Conservation (phyloP, 2,113 vertebrate species). For the Ammodytes marinus region DNA sequence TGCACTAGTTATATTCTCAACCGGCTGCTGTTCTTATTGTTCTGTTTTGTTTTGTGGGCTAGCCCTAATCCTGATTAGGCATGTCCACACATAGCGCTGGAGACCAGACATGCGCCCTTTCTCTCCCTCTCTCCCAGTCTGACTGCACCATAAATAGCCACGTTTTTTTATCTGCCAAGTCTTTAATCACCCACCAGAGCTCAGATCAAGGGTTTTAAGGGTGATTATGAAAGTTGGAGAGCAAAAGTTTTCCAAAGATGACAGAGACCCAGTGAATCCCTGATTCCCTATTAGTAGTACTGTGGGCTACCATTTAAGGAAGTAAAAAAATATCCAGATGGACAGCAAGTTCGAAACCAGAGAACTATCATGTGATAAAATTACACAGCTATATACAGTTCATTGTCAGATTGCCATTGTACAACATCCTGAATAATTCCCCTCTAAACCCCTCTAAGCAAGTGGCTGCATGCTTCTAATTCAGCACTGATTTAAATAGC, state of each 20-base stretch:
- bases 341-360: neutral
- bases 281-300: conserved; percentile 23
- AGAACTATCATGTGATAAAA: neutral
- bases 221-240: conserved; percentile 67
- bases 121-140: conserved; percentile 6
- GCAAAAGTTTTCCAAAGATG: conserved; percentile 50
- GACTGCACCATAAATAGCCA: conserved; percentile 64
- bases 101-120: conserved; percentile 29
- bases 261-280: conserved; percentile 46
- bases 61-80: conserved; percentile 73
- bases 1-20: conserved; percentile 37
- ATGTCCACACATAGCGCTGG: conserved; percentile 32
- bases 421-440: neutral
- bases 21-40: conserved; percentile 28
- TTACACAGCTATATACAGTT: neutral
- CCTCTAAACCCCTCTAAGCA: neutral
- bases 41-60: conserved; percentile 47
- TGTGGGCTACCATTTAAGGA: neutral
- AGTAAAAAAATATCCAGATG: neutral
- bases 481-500: neutral
- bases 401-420: neutral
- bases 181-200: conserved; percentile 69
- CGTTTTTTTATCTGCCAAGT: conserved; percentile 36
- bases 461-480: neutral
- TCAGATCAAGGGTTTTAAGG: conserved; percentile 59